A percentile compares a stretch with the other conserved stretches of the same genome.
These are phyloP conservation scores for Regulus satrapa DNA, from an alignment of 2,113 vertebrate genomes.

Conservation along the genomic window DNA sequence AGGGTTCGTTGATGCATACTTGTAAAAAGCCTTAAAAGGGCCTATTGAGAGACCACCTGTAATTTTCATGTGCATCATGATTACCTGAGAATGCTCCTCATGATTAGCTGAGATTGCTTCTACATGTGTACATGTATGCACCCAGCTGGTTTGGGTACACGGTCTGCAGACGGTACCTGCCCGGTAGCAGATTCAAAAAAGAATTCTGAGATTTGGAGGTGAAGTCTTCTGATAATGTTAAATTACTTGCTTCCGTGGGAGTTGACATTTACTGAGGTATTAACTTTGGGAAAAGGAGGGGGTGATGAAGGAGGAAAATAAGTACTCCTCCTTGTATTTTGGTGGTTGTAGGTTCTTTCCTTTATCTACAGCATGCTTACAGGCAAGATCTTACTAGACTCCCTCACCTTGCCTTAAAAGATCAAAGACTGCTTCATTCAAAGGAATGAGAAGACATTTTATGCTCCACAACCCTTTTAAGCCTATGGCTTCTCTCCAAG, in stretches of 20 bases:
- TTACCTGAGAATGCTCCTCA: neutral
- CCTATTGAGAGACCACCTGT: neutral
- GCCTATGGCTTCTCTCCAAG: slow-evolving; percentile 8
- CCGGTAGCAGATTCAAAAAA: neutral
- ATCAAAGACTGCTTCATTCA: slow-evolving; percentile 37
- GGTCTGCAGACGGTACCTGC: neutral
- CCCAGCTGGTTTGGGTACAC: neutral
- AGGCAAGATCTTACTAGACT: slow-evolving; percentile 17
- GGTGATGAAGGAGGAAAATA: neutral
- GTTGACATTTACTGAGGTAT: neutral
- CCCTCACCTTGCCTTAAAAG: neutral
- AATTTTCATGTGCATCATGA: neutral
- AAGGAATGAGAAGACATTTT: slow-evolving; percentile 8
- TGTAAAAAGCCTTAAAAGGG: slow-evolving; percentile 28
- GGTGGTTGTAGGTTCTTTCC: neutral
- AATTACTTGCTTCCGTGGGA: neutral
- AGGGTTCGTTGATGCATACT: neutral
- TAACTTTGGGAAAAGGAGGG: neutral
- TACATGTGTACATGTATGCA: neutral
- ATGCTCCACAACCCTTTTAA: slow-evolving; percentile 15
- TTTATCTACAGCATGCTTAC: neutral
- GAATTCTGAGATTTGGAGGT: neutral
- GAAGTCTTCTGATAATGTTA: neutral
- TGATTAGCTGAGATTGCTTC: neutral
- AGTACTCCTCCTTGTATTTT: neutral